Base-by-base conservation (phyloP, 2,888 invertebrate genomes). In the Epinotia bilunana region DNA sequence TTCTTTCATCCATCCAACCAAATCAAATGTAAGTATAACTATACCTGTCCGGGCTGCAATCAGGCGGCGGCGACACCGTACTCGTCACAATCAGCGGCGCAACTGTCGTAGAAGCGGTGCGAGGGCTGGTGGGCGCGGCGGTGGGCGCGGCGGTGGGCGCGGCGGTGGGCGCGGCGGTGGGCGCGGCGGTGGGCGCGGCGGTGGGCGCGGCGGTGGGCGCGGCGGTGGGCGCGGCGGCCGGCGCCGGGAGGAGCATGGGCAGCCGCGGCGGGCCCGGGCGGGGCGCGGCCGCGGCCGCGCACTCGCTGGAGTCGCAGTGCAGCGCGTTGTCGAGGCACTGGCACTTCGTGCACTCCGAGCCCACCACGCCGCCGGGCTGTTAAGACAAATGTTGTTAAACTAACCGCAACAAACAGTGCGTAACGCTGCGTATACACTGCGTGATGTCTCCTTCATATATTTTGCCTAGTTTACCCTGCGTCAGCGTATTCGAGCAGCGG, bases 291-390 rank as follows among this genome's bases (percentile, higher is more conserved):
- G 86, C 77, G n/a, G 82, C 77, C 9, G 87, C 80, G 79, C 96
- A 96, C 2, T 88, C 87, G 23, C 84, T 91, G 43, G 94, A 88
- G 84, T 96, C 96, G 84, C 98, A 98, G 63, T 95, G 95, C 76
- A 96, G 95, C 28, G 94, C 94, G 88, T 98, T 98, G 83, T 97
- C 95, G 9, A 97, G 91, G 82, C 98, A 98, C 81, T 98, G 98
- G 83, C 98, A 98, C 16, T 95, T 94, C 81, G 95, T 95, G 83
- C 97, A 97, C 0, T 95, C 95, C 1, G 95, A 95, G 16, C 88
- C 82, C 3, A 95, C 87, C 0, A 96, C 94, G 70, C 95, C 95
- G 20, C 97, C 96, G 0, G 98, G 97, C 95, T 97, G 90, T 3
- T 86, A 84, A 77, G 9, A 72, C n/a, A 65, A 58, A 72, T 23